Percentiles rank a stretch among this genome's conserved stretches.
phyloP scores from a whole-genome alignment of 2,888 invertebrate species.

The Sthenelais limicola region DNA sequence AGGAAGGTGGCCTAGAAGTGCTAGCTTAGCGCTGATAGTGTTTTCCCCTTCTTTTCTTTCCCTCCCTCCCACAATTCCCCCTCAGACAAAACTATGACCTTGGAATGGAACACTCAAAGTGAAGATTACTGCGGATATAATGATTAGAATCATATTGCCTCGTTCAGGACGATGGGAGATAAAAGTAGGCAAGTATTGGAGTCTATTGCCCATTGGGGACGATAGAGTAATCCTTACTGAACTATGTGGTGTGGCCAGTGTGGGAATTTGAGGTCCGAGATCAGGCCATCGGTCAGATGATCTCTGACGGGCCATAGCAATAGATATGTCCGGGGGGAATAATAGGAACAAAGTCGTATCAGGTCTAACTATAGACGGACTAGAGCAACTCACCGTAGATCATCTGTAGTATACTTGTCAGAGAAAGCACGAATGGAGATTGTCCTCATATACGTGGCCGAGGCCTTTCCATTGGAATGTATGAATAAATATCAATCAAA shows the following conservation, averaged over 20 bases:
- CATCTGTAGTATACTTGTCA: too few species aligned
- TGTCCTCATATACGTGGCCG: too few species aligned
- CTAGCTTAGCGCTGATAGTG: too few species aligned
- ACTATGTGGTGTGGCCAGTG: background rate
- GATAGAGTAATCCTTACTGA: constrained; percentile 10
- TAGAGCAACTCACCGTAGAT: too few species aligned
- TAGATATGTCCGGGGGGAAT: constrained; percentile 8
- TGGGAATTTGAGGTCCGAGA: constrained; percentile 15
- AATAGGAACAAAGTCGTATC: constrained; percentile 21
- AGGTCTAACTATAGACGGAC: too few species aligned
- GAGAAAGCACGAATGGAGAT: too few species aligned
- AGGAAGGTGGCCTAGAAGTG: too few species aligned
- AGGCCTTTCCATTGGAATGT: too few species aligned
- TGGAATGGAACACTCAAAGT: constrained; percentile 29
- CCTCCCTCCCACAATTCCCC: too few species aligned
- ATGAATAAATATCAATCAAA: too few species aligned
- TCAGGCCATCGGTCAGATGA: constrained; percentile 1
- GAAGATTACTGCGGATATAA: constrained; percentile 35
- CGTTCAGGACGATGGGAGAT: constrained; percentile 20
- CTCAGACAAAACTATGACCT: constrained; percentile 3
- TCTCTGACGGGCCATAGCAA: background rate
- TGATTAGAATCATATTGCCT: constrained; percentile 38
- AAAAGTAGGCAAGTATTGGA: constrained; percentile 16
- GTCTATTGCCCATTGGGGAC: constrained; percentile 6
- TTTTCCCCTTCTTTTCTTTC: too few species aligned